Conservation (phyloP, 2,113 vertebrate genomes). For the Rhagologus leucostigma region DNA sequence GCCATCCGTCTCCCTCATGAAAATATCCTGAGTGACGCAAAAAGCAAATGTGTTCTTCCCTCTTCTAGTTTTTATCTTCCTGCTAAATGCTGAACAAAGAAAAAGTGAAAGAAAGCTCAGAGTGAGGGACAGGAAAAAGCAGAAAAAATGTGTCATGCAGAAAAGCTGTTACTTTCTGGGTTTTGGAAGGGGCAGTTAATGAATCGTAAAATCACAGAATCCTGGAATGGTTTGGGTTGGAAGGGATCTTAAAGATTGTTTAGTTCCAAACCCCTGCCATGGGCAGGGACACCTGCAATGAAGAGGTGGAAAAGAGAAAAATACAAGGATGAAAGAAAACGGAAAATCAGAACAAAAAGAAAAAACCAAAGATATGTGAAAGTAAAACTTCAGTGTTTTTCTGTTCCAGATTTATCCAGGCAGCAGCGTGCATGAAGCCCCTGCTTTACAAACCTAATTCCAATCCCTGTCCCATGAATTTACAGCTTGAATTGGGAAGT, state of each 20-base stretch:
- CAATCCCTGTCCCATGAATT: not conserved
- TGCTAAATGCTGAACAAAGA: not conserved
- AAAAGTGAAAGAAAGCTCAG: not conserved
- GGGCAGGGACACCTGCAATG: not conserved
- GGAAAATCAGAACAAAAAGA: not conserved
- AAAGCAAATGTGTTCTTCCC: not conserved
- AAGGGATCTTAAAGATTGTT: not conserved
- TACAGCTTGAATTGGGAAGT: not conserved
- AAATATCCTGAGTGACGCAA: accelerated
- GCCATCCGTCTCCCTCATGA: not conserved
- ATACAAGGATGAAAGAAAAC: not conserved
- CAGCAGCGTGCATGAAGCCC: not conserved
- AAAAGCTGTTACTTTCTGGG: not conserved
- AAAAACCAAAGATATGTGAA: not conserved
- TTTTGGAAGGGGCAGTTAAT: not conserved
- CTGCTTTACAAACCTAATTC: not conserved
- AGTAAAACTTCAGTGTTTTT: not conserved
- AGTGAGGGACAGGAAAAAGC: not conserved
- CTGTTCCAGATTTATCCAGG: not conserved
- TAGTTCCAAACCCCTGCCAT: not conserved
- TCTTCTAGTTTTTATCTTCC: not conserved
- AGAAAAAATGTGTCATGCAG: not conserved
- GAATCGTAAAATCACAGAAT: not conserved
- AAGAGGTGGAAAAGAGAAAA: not conserved
- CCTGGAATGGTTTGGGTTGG: not conserved